Percentiles rank a stretch among this genome's conserved stretches.
phyloP scores from a whole-genome alignment of 1,140 invertebrate genomes.

The Scylla paramamosain region DNA sequence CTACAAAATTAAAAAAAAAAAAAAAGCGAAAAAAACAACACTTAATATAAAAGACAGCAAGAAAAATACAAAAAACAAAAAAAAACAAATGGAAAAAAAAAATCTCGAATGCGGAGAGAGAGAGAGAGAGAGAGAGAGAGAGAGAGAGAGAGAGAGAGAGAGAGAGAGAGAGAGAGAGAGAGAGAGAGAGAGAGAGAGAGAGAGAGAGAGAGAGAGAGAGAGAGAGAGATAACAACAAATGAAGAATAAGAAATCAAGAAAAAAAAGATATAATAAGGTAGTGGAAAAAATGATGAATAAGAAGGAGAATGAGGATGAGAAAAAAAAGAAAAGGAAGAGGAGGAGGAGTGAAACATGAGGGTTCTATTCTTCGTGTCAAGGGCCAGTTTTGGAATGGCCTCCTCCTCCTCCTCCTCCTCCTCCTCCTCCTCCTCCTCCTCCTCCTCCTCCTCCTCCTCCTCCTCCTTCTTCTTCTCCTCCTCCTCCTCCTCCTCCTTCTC shows the following conservation, averaged over 20 bases:
- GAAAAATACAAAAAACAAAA: neutral
- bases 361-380: constrained; percentile 9
- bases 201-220: neutral
- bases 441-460: constrained; percentile 4
- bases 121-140: constrained; percentile 14
- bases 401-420: neutral
- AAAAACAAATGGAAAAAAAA: neutral
- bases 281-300: too few relatives aligned
- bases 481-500: neutral
- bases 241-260: too few relatives aligned
- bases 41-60: neutral
- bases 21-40: neutral
- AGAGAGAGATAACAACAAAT: neutral
- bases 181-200: too few relatives aligned
- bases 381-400: neutral
- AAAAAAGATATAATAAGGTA: too few relatives aligned
- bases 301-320: too few relatives aligned
- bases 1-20: too few relatives aligned
- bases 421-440: constrained; percentile 1
- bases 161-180: too few relatives aligned
- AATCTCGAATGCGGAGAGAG: neutral
- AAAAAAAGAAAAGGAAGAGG: too few relatives aligned
- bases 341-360: neutral
- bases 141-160: too few relatives aligned
- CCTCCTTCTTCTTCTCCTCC: neutral